Conservation (phyloP, 2,888 invertebrate genomes). For the Dynastes grantii region DNA sequence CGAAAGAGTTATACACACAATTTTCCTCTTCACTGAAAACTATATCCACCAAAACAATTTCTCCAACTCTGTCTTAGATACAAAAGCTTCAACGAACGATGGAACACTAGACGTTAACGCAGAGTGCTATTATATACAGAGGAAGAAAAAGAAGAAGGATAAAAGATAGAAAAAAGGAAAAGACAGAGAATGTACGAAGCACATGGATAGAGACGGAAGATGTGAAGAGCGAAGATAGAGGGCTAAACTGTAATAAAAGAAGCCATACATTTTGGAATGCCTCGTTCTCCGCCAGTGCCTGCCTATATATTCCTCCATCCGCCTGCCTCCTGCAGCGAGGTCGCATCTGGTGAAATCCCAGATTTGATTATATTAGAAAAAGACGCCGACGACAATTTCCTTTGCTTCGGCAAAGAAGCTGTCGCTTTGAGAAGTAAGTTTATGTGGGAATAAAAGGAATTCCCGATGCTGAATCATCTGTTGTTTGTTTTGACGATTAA, state of each 20-base stretch:
- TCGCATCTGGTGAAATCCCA: conserved; percentile 56
- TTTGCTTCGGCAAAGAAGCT: conserved; percentile 26
- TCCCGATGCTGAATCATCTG: background rate
- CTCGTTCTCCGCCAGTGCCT: conserved; percentile 23
- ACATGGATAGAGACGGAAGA: conserved; percentile 13
- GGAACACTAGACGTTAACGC: conserved; percentile 29
- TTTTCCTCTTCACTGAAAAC: background rate
- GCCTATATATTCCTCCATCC: conserved; percentile 49
- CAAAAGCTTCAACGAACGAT: conserved; percentile 22
- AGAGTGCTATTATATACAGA: conserved; percentile 19
- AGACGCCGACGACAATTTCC: conserved; percentile 44
- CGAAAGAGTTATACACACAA: background rate
- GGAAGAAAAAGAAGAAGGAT: background rate
- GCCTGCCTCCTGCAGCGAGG: conserved; percentile 57
- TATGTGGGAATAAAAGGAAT: conserved; percentile 23
- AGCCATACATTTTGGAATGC: conserved; percentile 58
- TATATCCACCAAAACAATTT: conserved; percentile 33
- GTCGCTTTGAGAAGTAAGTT: conserved; percentile 31
- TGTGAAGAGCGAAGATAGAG: conserved; percentile 26
- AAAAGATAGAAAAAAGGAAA: conserved; percentile 4
- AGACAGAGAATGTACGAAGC: background rate
- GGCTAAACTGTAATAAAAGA: conserved; percentile 61
- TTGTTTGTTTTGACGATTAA: conserved; percentile 27
- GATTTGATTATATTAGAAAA: conserved; percentile 52
- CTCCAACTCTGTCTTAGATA: conserved; percentile 18